phyloP scores from a whole-genome alignment of 1,140 invertebrate species.

The Lasioglossum albipes region DNA sequence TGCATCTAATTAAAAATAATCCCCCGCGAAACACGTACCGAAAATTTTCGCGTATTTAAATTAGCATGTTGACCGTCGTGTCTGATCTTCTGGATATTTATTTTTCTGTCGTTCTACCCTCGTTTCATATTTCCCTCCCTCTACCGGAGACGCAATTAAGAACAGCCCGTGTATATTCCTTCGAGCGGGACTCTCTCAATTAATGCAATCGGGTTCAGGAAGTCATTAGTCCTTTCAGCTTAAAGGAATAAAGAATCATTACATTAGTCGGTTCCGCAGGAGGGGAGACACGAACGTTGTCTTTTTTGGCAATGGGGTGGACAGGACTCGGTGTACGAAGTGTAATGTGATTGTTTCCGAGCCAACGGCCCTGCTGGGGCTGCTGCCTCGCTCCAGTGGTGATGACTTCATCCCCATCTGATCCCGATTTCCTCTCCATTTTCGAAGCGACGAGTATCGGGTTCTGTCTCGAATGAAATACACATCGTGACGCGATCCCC shows the following conservation, averaged over 20 bases:
- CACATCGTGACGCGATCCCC: neutral
- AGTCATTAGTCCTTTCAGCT: constrained; percentile 56
- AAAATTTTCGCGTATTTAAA: no score
- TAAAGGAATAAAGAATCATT: constrained; percentile 77
- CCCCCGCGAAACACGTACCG: no score
- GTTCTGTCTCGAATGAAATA: constrained; percentile 22
- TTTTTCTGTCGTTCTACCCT: neutral
- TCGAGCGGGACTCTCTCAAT: constrained; percentile 34
- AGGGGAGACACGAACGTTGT: constrained; percentile 12
- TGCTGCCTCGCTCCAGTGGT: constrained; percentile 48
- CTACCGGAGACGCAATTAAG: neutral
- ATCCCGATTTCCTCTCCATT: constrained; percentile 62
- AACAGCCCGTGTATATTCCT: neutral
- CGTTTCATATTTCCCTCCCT: neutral
- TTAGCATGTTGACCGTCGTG: neutral
- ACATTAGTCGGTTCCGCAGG: constrained; percentile 53
- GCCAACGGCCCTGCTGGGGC: constrained; percentile 66
- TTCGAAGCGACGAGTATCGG: constrained; percentile 3
- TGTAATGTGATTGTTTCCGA: constrained; percentile 81
- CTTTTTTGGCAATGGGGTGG: neutral
- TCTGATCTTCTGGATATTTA: neutral
- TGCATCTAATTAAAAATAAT: no score
- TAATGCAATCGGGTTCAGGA: constrained; percentile 33
- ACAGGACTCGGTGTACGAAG: constrained; percentile 63
- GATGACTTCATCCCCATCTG: constrained; percentile 78